Evolutionary conservation across 2,888 invertebrate species (phyloP).

Genomic region (Pomacea canaliculata): DNA sequence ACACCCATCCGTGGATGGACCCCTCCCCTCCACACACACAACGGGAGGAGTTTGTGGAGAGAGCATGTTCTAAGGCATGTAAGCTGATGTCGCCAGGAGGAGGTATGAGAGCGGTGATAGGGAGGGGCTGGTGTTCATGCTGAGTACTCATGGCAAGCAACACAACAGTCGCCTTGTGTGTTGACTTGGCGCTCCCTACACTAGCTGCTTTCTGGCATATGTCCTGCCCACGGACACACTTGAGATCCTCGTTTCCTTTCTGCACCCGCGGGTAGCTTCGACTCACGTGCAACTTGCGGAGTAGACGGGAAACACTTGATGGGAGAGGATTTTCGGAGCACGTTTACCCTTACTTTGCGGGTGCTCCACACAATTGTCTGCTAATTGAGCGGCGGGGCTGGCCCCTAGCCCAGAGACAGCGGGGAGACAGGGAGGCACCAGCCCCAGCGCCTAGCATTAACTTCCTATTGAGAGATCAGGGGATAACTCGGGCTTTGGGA

Average conservation of each 20-base stretch:
- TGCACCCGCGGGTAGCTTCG: too few species aligned
- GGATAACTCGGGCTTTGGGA: conserved; percentile 17
- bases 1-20: too few species aligned
- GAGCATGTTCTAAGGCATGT: too few species aligned
- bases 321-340: conserved; percentile 4
- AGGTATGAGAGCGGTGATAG: too few species aligned
- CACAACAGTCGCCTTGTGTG: neutral
- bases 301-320: neutral
- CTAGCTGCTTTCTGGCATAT: conserved; percentile 2
- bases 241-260: neutral
- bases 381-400: conserved; percentile 20
- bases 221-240: conserved; percentile 6
- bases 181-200: conserved; percentile 11
- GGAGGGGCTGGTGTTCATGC: too few species aligned
- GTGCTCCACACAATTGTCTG: conserved; percentile 24
- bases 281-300: neutral
- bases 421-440: conserved; percentile 32
- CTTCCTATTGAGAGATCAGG: conserved; percentile 25
- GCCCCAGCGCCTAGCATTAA: conserved; percentile 7
- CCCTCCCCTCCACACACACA: too few species aligned
- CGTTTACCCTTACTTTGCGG: conserved; percentile 14
- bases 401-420: neutral
- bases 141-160: too few species aligned
- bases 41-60: too few species aligned
- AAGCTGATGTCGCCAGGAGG: too few species aligned